Percentiles rank a stretch among this genome's conserved stretches.
phyloP scores from a whole-genome alignment of 2,113 vertebrate species.

The Illadopsis cleaveri region DNA sequence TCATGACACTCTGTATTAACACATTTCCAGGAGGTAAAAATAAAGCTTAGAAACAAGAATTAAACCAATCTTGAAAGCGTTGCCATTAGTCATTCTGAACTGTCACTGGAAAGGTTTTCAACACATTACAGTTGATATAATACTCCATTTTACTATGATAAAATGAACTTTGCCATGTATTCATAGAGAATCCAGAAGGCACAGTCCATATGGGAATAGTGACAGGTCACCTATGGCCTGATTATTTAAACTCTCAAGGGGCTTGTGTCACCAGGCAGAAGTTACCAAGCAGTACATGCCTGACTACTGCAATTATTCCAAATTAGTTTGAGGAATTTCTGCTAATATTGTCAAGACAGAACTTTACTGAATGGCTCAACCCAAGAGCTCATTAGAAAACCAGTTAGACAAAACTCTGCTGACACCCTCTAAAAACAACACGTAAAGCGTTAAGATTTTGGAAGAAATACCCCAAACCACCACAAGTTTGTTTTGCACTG shows the following conservation, averaged over 20 bases:
- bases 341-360: not conserved
- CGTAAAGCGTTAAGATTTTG: rapidly evolving
- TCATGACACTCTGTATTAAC: not conserved
- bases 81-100: not conserved
- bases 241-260: rapidly evolving
- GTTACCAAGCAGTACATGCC: not conserved
- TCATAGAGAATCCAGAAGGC: not conserved
- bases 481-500: not conserved
- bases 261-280: not conserved
- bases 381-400: not conserved
- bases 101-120: not conserved
- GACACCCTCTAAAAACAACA: not conserved
- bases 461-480: not conserved
- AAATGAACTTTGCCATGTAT: not conserved
- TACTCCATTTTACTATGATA: not conserved
- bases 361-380: not conserved
- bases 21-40: not conserved
- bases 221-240: not conserved
- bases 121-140: not conserved
- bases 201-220: rapidly evolving
- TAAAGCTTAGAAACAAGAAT: not conserved
- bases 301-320: not conserved
- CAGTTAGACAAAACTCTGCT: not conserved
- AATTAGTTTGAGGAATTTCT: not conserved
- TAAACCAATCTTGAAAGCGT: not conserved